Base-by-base conservation (phyloP, 2,113 vertebrate genomes). In the Pongo pygmaeus region DNA sequence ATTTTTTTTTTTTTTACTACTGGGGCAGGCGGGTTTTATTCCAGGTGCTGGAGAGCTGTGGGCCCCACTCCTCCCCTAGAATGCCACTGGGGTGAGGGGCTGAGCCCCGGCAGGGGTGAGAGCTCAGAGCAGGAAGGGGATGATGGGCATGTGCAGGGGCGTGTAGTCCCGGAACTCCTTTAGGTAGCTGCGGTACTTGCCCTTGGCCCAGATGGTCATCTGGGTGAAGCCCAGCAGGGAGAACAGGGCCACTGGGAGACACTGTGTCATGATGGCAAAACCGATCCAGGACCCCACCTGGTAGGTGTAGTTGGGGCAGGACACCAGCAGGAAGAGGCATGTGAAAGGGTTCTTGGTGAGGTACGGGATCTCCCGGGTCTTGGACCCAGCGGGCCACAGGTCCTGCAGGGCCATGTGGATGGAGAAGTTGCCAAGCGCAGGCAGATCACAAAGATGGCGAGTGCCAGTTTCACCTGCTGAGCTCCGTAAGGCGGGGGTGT, bases 151-250 rank as follows among this genome's bases (percentile, higher is more conserved):
- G 90, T 99, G 99, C 46, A 99, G 99, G 0, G 99, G 99, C 0
- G 99, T 99, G 95, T 99, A 99, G 98, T 99, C 99, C 0, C 99
- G 99, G 98, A 99, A 99, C 98, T 99, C 99, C 97, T 99, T 99
- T 97, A 99, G 98, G 98, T 99, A 99, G 98, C 99, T 99, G 98
- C 99, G 99, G 95, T 99, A 99, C 95, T 99, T 99, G 79, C 99
- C 99, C 96, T 99, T 99, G 86, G 99, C 99, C 99, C 99, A 99
- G 89, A 99, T 99, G 0, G 99, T 99, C 99, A 99, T 99, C 98
- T 99, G 99, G 80, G 99, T 99, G 97, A 99, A 99, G 94, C 99
- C 99, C 98, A 99, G 99, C 96, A 99, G 69, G 11, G 99, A 99
- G 98, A 99, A 99, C 97, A 99, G 99, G 17, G 99, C 99, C 98